Conservation (phyloP, 2,888 invertebrate species). For the Eilema sororculum region DNA sequence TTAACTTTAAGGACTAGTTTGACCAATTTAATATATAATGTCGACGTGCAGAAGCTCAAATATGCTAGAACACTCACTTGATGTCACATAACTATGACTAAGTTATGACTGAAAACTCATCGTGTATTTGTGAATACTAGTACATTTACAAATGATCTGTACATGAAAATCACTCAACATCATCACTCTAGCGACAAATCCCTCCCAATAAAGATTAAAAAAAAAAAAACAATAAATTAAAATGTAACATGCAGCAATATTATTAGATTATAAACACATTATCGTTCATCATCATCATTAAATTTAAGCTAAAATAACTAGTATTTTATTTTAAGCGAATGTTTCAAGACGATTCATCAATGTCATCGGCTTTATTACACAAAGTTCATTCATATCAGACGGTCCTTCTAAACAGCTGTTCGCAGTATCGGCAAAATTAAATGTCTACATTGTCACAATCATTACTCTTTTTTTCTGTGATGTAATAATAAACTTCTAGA, state of each 20-base stretch:
- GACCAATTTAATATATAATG: conserved; percentile 4
- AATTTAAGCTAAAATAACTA: conserved; percentile 1
- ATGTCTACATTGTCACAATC: not conserved
- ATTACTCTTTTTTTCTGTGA: conserved; percentile 16
- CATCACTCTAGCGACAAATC: too few relatives aligned
- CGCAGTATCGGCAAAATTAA: conserved; percentile 8
- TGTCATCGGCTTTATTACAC: conserved; percentile 14
- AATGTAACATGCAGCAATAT: not conserved
- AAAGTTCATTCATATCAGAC: conserved; percentile 10
- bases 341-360: conserved; percentile 13
- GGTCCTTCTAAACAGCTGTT: conserved; percentile 16
- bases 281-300: not conserved
- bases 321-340: conserved; percentile 9
- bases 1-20: conserved; percentile 7
- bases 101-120: not conserved
- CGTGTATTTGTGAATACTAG: too few relatives aligned
- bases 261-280: conserved; percentile 4
- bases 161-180: too few relatives aligned
- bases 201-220: too few relatives aligned
- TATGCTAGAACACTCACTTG: not conserved
- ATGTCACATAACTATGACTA: not conserved
- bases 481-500: too few relatives aligned
- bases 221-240: too few relatives aligned
- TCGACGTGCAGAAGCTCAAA: not conserved
- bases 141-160: too few relatives aligned